Evolutionary conservation across 2,113 vertebrate genomes (phyloP).

Genomic region (Notothenia rossii): DNA sequence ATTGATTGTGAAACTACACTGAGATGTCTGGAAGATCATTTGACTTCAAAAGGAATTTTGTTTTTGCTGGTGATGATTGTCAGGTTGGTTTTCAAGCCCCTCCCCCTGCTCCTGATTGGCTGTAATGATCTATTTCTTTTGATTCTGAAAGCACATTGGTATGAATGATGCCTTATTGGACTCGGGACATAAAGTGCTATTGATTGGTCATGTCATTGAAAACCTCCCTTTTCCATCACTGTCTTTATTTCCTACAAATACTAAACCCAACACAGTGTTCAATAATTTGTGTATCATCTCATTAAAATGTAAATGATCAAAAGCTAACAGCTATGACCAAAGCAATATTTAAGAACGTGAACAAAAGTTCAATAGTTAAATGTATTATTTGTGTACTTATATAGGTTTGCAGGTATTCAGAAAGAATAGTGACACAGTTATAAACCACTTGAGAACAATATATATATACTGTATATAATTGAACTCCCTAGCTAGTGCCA

Average conservation of each 20-base stretch:
- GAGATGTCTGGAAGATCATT: constrained; percentile 36
- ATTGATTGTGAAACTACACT: constrained; percentile 37
- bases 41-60: constrained; percentile 33
- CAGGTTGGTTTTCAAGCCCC: constrained; percentile 7
- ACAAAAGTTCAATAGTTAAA: neutral
- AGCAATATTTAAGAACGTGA: neutral
- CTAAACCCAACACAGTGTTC: neutral
- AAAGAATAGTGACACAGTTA: neutral
- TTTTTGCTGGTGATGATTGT: constrained; percentile 28
- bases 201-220: constrained; percentile 51
- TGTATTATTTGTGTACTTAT: neutral
- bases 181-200: constrained; percentile 43
- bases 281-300: neutral
- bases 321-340: constrained; percentile 1
- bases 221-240: constrained; percentile 40
- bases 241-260: constrained; percentile 38
- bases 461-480: no score
- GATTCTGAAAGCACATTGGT: constrained; percentile 28
- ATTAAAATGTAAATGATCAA: constrained; percentile 3
- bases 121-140: constrained; percentile 52
- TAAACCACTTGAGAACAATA: no score
- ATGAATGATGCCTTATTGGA: constrained; percentile 43
- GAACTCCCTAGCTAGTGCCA: neutral
- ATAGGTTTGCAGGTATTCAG: constrained; percentile 6
- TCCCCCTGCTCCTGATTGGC: constrained; percentile 27